Conservation (phyloP, 35 echinoderm and acorn worm species). For the Strongylocentrotus purpuratus region DNA sequence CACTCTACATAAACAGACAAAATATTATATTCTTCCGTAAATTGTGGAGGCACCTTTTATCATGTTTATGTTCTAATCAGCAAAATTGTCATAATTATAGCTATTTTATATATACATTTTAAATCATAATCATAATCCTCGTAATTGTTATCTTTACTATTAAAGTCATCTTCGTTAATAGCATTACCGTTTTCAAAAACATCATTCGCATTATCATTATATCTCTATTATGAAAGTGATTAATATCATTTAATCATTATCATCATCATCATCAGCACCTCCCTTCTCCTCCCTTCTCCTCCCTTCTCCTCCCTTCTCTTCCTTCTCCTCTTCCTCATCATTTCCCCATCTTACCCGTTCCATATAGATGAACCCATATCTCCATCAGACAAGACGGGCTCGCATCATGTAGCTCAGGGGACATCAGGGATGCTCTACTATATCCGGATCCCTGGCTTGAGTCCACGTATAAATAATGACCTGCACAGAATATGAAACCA, state of each 20-base stretch:
- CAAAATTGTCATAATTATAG: not conserved
- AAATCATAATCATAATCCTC: not conserved
- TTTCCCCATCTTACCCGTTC: constrained; percentile 52
- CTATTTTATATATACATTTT: not conserved
- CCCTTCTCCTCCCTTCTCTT: not conserved
- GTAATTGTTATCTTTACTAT: not conserved
- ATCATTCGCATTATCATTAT: not conserved
- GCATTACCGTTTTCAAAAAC: not conserved
- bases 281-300: not conserved
- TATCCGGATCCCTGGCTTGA: constrained; percentile 75
- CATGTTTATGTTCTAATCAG: not conserved
- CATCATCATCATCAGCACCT: not conserved
- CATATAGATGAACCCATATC: constrained; percentile 88
- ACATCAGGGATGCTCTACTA: constrained; percentile 42
- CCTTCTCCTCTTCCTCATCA: too few relatives aligned
- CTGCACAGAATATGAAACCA: constrained; percentile 22
- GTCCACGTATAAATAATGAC: constrained; percentile 85
- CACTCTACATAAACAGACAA: too few relatives aligned
- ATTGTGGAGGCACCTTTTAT: too few relatives aligned
- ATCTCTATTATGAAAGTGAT: not conserved
- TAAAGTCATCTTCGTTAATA: not conserved
- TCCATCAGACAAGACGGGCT: constrained; percentile 69
- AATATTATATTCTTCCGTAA: too few relatives aligned
- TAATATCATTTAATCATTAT: not conserved
- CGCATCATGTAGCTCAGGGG: constrained; percentile 63